phyloP scores from a whole-genome alignment of 1,140 invertebrate species.

The Asobara japonica region DNA sequence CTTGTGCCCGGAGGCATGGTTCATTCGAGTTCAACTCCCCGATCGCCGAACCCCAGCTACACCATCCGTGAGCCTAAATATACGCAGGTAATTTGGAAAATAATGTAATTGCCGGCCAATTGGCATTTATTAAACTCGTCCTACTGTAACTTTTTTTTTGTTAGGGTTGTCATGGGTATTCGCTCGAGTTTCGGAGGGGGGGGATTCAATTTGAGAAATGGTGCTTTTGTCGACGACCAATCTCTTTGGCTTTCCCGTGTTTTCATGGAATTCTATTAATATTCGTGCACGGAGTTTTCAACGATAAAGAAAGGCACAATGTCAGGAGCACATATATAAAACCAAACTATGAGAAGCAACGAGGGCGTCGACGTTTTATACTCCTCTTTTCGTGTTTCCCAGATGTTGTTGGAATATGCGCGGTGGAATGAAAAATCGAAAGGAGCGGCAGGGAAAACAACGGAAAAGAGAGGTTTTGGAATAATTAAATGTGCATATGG shows the following conservation, averaged over 20 bases:
- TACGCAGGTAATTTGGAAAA: not conserved
- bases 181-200: not conserved
- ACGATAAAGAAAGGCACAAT: conserved; percentile 16
- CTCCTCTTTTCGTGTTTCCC: conserved; percentile 16
- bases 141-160: not conserved
- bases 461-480: conserved; percentile 4
- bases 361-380: not conserved
- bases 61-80: conserved; percentile 29
- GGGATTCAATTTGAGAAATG: not conserved
- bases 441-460: not conserved
- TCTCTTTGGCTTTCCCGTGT: not conserved
- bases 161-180: not conserved
- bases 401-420: conserved; percentile 16
- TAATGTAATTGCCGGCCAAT: not conserved
- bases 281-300: not conserved
- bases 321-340: conserved; percentile 13
- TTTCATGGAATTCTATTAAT: conserved; percentile 27
- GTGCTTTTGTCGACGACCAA: not conserved
- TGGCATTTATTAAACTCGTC: too few species aligned
- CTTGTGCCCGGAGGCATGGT: conserved; percentile 42
- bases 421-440: conserved; percentile 5
- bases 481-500: conserved; percentile 8
- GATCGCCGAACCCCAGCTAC: conserved; percentile 57
- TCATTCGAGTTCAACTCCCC: conserved; percentile 59
- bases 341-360: not conserved